Evolutionary conservation across 2,888 invertebrate species (phyloP), one percentile per base, ranked within the genome.

Genomic region (Slavum lentiscoides): DNA sequence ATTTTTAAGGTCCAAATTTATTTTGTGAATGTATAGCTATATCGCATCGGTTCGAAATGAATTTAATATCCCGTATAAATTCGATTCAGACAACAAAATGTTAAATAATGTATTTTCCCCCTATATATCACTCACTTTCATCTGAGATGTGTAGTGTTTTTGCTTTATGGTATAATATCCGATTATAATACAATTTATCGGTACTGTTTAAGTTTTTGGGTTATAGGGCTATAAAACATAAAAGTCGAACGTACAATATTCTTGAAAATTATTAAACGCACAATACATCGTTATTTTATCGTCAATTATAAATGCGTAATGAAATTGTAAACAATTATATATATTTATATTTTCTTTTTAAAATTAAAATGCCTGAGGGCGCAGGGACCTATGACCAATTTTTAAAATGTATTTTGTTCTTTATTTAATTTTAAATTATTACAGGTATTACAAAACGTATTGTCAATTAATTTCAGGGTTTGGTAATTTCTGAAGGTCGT

Each of bases 91-190:
- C 49, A 30, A 19, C 19, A 19, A 55, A 69, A 69, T 55, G 30
- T 55, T 69, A 69, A 69, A 69, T 69, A 69, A 69, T 69, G 69
- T 30, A 69, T 69, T 55, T 69, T 55, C 11, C 49, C 9, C 69
- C 15, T 49, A 55, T 53, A 49, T 23, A 68, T 49, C 68, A 23
- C 13, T 49, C 49, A 49, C n/a, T 17, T n/a, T 17, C 23, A 23
- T 68, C 49, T 68, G 49, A 19, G 23, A 68, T 23, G 17, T 23
- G 49, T 49, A 21, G 49, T 49, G 49, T 49, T 67, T 68, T 68
- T 68, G 17, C 68, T 68, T 68, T 68, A 49, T 49, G 49, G 49
- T 68, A 49, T 21, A 68, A 68, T 68, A 49, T 23, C 39, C 49
- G 49, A 49, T 67, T 67, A 43, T 23, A 17, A 53, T 68, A 68